Evolutionary conservation across 2,888 invertebrate genomes (phyloP).

Genomic region (Melitaea athalia): DNA sequence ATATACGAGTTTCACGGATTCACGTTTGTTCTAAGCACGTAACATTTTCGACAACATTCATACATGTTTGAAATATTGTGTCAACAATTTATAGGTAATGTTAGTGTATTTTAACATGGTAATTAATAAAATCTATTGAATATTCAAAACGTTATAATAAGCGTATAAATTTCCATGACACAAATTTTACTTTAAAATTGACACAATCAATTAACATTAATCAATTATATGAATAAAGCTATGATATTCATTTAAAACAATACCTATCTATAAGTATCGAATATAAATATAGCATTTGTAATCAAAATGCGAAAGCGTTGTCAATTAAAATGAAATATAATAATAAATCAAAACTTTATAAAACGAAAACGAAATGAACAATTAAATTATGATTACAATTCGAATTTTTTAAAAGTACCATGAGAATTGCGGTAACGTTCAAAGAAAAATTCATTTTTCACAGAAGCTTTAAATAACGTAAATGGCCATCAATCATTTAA

Average conservation of each 20-base stretch:
- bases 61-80: too few species aligned
- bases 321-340: conserved; percentile 14
- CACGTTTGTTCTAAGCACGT: too few species aligned
- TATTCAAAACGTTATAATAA: conserved; percentile 5
- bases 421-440: conserved; percentile 46
- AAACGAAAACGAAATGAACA: conserved; percentile 4
- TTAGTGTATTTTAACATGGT: background rate
- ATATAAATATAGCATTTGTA: conserved; percentile 16
- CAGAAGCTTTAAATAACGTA: conserved; percentile 72
- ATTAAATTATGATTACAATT: conserved; percentile 4
- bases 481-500: conserved; percentile 70
- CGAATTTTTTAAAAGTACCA: background rate
- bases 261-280: conserved; percentile 10
- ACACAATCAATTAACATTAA: background rate
- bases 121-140: background rate
- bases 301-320: conserved; percentile 18
- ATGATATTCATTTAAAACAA: background rate
- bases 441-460: conserved; percentile 74
- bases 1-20: too few species aligned
- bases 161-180: background rate
- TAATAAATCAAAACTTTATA: conserved; percentile 14
- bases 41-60: too few species aligned
- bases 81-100: too few species aligned
- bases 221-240: background rate
- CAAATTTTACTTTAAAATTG: conserved; percentile 3